phyloP scores from a whole-genome alignment of 2,888 invertebrate species.

The Eupithecia abbreviata region DNA sequence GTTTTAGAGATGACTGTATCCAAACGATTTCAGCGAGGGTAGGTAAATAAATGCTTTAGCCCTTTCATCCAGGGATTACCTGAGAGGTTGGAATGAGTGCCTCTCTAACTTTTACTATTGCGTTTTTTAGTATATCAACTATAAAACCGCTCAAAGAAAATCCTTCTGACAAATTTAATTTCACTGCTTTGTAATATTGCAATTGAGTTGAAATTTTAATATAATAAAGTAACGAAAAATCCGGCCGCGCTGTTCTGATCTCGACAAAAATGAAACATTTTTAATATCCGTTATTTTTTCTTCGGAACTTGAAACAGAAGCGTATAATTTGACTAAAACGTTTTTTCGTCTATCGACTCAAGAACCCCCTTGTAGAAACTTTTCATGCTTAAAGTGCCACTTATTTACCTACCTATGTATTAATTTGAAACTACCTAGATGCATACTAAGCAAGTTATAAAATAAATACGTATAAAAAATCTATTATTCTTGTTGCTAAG shows the following conservation, averaged over 20 bases:
- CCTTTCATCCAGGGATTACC: slow-evolving; percentile 12
- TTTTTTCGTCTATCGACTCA: background rate
- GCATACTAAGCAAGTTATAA: background rate
- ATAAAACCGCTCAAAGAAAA: background rate
- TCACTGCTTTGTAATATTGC: background rate
- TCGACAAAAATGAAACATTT: slow-evolving; percentile 32
- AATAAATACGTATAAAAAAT: background rate
- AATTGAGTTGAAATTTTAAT: background rate
- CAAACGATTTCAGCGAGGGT: slow-evolving; percentile 28
- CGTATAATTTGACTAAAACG: slow-evolving; percentile 25
- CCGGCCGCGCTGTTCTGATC: slow-evolving; percentile 17
- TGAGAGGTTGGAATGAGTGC: background rate
- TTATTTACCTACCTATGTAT: background rate
- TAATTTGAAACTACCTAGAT: background rate
- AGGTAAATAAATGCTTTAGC: slow-evolving; percentile 26
- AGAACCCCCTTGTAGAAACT: background rate
- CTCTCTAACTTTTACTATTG: slow-evolving; percentile 4
- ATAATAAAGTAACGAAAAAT: slow-evolving; percentile 25
- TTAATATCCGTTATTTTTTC: slow-evolving; percentile 31
- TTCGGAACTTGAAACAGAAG: slow-evolving; percentile 31
- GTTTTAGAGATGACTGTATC: slow-evolving; percentile 37
- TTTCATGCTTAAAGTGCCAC: background rate
- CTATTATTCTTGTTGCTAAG: background rate
- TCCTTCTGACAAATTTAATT: background rate
- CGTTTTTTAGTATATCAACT: background rate